Conservation (phyloP, 2,113 vertebrate genomes). For the Phainopepla nitens region DNA sequence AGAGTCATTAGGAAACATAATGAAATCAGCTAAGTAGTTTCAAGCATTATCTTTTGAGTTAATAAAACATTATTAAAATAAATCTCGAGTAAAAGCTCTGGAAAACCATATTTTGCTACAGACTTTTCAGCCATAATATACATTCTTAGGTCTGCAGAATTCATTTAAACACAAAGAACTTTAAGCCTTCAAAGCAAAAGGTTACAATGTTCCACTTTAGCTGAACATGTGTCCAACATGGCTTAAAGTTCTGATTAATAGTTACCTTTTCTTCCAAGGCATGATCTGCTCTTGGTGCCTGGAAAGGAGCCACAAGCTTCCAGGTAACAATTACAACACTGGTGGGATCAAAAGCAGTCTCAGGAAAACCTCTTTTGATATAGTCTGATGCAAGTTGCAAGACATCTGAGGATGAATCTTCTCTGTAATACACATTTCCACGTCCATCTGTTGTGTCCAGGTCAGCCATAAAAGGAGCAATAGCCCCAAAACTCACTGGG, state of each 20-base stretch:
- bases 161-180: neutral
- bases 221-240: neutral
- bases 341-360: slow-evolving; percentile 70
- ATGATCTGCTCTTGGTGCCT: slow-evolving; percentile 42
- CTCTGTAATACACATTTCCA: slow-evolving; percentile 83
- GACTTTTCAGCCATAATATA: neutral
- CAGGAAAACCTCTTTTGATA: slow-evolving; percentile 82
- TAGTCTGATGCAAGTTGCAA: slow-evolving; percentile 69
- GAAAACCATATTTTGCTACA: neutral
- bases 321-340: slow-evolving; percentile 83
- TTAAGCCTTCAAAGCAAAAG: neutral
- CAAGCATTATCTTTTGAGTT: neutral
- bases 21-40: neutral
- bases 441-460: slow-evolving; percentile 81
- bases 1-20: neutral
- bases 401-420: slow-evolving; percentile 75
- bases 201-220: neutral
- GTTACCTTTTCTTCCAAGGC: slow-evolving; percentile 74
- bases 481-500: slow-evolving; percentile 80
- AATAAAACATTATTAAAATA: neutral
- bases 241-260: neutral
- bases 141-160: neutral
- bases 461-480: slow-evolving; percentile 86
- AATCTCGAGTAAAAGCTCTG: neutral
- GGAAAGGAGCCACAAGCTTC: slow-evolving; percentile 75